Base-by-base conservation (phyloP, 2,113 vertebrate species). In the Bucco capensis region DNA sequence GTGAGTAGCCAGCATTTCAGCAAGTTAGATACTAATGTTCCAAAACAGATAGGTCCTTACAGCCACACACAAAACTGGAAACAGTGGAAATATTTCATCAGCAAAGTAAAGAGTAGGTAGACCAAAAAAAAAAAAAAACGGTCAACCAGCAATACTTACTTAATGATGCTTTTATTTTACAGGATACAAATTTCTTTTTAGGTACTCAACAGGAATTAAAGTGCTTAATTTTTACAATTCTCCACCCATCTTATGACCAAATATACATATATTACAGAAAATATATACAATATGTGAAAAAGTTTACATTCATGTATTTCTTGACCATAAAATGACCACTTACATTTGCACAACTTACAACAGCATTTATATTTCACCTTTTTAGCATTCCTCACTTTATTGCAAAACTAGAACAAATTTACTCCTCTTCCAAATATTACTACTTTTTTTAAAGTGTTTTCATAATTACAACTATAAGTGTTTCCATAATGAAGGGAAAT, bases 181-280 rank as follows among this genome's bases (percentile, higher is more conserved):
- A 97, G 94, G 94, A 97, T 98, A 97, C 95, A 98, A 98, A 98
- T 95, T 93, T 95, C 92, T 79, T 80, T 94, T 96, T 95, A 97
- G 75, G 91, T 97, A 97, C 96, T 97, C 93, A 97, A 96, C 91
- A 96, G 91, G 92, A 97, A 98, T 98, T 98, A 97, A 98, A 98
- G 97, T 98, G 97, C 97, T 97, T 97, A 95, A 96, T 96, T 97
- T 94, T 96, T 97, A 97, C 96, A 98, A 82, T 95, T 92, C 86
- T 96, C 78, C 75, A 95, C 85, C 81, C 86, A 94, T 35, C 51
- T 88, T 94, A 94, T 88, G 86, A 95, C 86, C 95, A 96, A 97
- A 98, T 98, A 97, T 98, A 98, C 97, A 98, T 98, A 98, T 98
- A 83, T 96, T 98, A 98, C 96, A 98, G 46, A 85, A 90, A 92